Evolutionary conservation across 2,113 vertebrate genomes (phyloP), one percentile per base, ranked within the genome.

Genomic region (Collichthys lucidus): DNA sequence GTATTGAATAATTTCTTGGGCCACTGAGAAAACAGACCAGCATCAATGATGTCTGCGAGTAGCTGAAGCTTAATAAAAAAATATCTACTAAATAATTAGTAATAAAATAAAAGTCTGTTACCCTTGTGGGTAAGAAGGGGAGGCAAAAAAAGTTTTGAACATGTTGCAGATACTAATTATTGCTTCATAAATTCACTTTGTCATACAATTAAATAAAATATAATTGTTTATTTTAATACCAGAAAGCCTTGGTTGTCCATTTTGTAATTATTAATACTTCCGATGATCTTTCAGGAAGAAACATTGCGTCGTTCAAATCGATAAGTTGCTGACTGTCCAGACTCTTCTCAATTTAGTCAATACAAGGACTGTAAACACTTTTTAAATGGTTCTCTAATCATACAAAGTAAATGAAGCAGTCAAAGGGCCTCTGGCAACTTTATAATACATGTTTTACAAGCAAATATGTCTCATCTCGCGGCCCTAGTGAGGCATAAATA

Each of bases 381-480:
- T 87, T 91, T 76, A 89, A 93, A 92, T 77, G 86, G 71, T 71
- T 85, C 85, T 87, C 79, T 93, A 91, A 93, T 93, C 92, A 92
- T 91, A 93, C 81, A 83, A 63, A 92, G 89, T 84, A 93, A 94
- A 93, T 92, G 89, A 92, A 80, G 60, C 87, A 47, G 88, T 77
- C 57, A 79, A 53, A 46, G 35, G 72, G 84, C 91, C 89, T 77
- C 85, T 61, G 85, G 92, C 86, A 42, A 89, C 88, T 80, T 90
- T 65, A 66, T 77, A 88, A 86, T 88, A 66, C 82, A 82, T 93
- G 93, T 93, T 94, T 90, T 92, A 93, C 94, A 93, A 92, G 86
- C 82, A 92, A 88, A 92, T 89, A 86, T 91, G 88, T 88, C 88
- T 91, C 90, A 79, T 92, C 82, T 89, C 29, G n/a, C 64, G 69